Percentiles rank a stretch among this genome's conserved stretches.
Evolutionary conservation across 2,888 invertebrate species (phyloP).

Genomic region (Alsophila aescularia): DNA sequence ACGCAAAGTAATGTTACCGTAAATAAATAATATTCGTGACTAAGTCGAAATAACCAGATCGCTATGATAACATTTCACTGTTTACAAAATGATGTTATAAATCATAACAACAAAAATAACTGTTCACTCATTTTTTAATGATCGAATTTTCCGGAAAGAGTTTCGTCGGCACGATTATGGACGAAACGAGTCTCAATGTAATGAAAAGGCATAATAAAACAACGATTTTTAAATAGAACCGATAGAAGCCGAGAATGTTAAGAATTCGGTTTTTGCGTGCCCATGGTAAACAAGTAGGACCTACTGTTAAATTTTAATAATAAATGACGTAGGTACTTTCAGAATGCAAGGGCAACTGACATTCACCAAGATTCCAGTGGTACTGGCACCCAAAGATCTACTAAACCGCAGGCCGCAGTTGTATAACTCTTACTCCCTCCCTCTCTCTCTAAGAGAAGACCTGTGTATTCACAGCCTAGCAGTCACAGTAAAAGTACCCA

Average conservation of each 20-base stretch:
- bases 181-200: slow-evolving; percentile 18
- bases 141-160: slow-evolving; percentile 27
- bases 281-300: slow-evolving; percentile 29
- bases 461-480: too few species aligned
- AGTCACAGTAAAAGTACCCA: too few species aligned
- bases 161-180: slow-evolving; percentile 23
- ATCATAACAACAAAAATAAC: slow-evolving; percentile 7
- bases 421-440: too few species aligned
- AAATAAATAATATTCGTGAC: not conserved
- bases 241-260: slow-evolving; percentile 57
- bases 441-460: too few species aligned
- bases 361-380: too few species aligned
- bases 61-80: not conserved
- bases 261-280: slow-evolving; percentile 58
- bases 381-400: too few species aligned
- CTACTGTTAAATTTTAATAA: slow-evolving; percentile 43
- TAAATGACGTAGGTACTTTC: too few species aligned
- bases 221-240: slow-evolving; percentile 53
- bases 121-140: slow-evolving; percentile 23
- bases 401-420: too few species aligned
- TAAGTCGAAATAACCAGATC: not conserved
- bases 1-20: too few species aligned
- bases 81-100: slow-evolving; percentile 14
- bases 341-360: too few species aligned
- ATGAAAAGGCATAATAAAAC: slow-evolving; percentile 26